These are phyloP conservation scores for Nasonovia ribisnigri DNA, from an alignment of 2,888 invertebrate species.

Conservation along the genomic window DNA sequence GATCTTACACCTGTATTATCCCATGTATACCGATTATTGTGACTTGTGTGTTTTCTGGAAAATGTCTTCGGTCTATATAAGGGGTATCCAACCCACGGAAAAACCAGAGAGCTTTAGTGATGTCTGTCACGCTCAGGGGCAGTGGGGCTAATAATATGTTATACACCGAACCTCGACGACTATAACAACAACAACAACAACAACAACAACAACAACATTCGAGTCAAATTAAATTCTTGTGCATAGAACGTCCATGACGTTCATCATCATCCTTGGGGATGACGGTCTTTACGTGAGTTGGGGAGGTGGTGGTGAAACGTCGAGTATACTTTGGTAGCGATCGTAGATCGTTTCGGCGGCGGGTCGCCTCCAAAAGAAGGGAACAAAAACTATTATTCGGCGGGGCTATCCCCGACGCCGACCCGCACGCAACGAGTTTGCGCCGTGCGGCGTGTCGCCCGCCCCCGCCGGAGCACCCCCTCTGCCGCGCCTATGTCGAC, in stretches of 20 bases:
- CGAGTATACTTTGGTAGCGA: not conserved
- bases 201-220: not conserved
- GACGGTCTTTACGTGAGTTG: not conserved
- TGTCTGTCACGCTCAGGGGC: not conserved
- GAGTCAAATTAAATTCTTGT: not conserved
- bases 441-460: not conserved
- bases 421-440: slow-evolving; percentile 21
- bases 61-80: not conserved
- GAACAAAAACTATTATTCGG: slow-evolving; percentile 6
- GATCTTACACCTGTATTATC: not conserved
- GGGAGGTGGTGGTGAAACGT: not conserved
- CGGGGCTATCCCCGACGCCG: not conserved
- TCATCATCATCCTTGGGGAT: not conserved
- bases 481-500: slow-evolving; percentile 2
- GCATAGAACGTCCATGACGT: not conserved
- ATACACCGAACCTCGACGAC: not conserved
- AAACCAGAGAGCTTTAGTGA: not conserved
- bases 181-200: not conserved
- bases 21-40: not conserved
- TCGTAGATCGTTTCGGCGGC: not conserved
- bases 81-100: not conserved
- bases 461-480: slow-evolving; percentile 19
- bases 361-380: slow-evolving; percentile 5
- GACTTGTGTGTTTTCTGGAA: not conserved
- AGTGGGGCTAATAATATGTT: not conserved